Evolutionary conservation across 2,113 vertebrate species (phyloP), one percentile per base, ranked within the genome.

Genomic region (Percina caprodes): DNA sequence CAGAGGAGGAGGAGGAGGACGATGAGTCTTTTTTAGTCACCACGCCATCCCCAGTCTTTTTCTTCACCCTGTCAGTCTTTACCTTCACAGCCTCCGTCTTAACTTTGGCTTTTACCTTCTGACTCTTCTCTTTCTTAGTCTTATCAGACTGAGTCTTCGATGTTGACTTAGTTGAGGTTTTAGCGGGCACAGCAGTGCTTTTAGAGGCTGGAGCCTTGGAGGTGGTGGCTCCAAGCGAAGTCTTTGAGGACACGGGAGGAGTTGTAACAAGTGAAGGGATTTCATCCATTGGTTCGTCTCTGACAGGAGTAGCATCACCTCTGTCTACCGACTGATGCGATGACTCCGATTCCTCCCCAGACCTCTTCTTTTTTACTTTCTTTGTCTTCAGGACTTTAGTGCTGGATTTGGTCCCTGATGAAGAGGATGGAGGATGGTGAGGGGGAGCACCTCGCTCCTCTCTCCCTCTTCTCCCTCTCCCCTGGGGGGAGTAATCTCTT

Each of bases 211-310:
- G 61, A 16, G 82, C 73, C 86, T 93, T 94, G 24, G 80, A 42
- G 65, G 73, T 35, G 2, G 71, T 0, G 0, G 79, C 1, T 2
- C 73, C 67, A 54, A 23, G 51, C 1, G 81, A 11, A 24, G 86
- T 59, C 62, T 89, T 93, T 16, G 93, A 89, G 39, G 92, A 88
- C 30, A 67, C 2, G 12, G 91, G 86, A 11, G 92, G 70, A 0
- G 88, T 90, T 87, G 92, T 94, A 19, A 42, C 45, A 3, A 84
- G 84, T 3, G 91, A 82, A 1, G 86, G 80, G 13, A 91, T 63
- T n/a, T 94, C 93, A 35, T 99, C 97, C 98, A 99, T 99, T 0
- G 98, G 98, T 56, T 99, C 98, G 7, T 99, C 98, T 88, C 98
- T 94, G 76, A 99, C 98, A 0, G 98, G 98, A 0, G 98, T 99